Evolutionary conservation across 2,888 invertebrate species (phyloP).

Genomic region (Anthrax anthrax): DNA sequence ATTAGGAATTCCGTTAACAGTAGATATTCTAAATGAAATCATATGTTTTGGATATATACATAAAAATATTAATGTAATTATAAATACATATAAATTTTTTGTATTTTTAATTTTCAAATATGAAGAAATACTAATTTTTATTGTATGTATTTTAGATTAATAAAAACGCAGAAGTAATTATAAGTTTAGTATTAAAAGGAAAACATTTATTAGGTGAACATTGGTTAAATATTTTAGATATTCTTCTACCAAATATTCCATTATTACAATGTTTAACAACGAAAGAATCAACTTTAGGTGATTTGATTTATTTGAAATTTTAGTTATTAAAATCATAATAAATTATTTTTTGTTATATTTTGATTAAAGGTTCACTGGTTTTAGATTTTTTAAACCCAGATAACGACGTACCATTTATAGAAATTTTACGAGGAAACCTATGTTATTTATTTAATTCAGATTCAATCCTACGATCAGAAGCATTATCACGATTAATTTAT

Average conservation of each 20-base stretch:
- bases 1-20: slow-evolving; percentile 26
- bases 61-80: slow-evolving; percentile 9
- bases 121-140: background rate
- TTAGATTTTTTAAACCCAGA: slow-evolving; percentile 25
- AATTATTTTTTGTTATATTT: background rate
- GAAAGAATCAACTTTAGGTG: slow-evolving; percentile 13
- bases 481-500: slow-evolving; percentile 20
- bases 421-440: slow-evolving; percentile 23
- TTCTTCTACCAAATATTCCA: slow-evolving; percentile 22
- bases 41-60: slow-evolving; percentile 16
- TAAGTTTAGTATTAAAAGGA: slow-evolving; percentile 23
- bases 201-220: slow-evolving; percentile 15
- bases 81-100: background rate
- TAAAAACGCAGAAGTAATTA: slow-evolving; percentile 19
- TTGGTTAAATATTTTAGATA: slow-evolving; percentile 17
- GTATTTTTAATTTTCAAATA: background rate
- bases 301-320: background rate
- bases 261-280: slow-evolving; percentile 19
- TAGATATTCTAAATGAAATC: slow-evolving; percentile 21
- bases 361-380: slow-evolving; percentile 6
- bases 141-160: slow-evolving; percentile 7
- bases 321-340: too few relatives aligned
- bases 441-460: slow-evolving; percentile 23
- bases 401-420: slow-evolving; percentile 14
- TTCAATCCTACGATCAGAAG: slow-evolving; percentile 18